Evolutionary conservation across 1,140 invertebrate genomes (phyloP), one percentile per base, ranked within the genome.

Genomic region (Drosophila trapezifrons): DNA sequence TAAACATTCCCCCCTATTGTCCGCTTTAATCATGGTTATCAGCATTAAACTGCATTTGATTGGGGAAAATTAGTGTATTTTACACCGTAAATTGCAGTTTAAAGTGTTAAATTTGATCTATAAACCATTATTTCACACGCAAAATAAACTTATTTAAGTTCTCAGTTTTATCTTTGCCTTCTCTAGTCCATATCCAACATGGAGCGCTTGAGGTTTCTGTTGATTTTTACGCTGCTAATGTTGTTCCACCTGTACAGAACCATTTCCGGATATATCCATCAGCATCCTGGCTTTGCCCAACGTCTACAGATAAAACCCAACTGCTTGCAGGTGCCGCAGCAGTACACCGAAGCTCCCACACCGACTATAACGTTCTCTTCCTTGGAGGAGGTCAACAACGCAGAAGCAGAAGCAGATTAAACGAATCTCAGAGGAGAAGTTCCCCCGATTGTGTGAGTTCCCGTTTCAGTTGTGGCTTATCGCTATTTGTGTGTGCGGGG

Each of bases 231-330:
- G 13, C 13, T 25, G 3, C 27, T 25, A 4, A 12, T 18, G 6
- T 0, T 15, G 17, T 12, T 51, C 2, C 25, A 29, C 7, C 29
- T 58, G 38, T 42, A 59, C 35, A 49, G 17, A 8, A 12, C 8
- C 20, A 2, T 29, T 20, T 27, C 20, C 37, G 80, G 46, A 6
- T 40, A 45, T 62, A 49, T 47, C 8, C 67, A 83, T 46, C 49
- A 8, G 4, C 83, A 46, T 55, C 79, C 83, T 70, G 83, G 83
- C 18, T 86, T 86, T 12, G 72, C 66, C 7, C 37, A 87, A 43
- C 63, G 83, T 3, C 49, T 83, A 8, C 40, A 64, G n/a, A 73
- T 86, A 20, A 81, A 86, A 62, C 63, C 71, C 12, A 49, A n/a
- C 15, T 83, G 75, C 37, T 10, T 63, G 25, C 55, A 67, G 15